Evolutionary conservation across 2,888 invertebrate species (phyloP), one percentile per base, ranked within the genome.

Genomic region (Cryptus viduatorius): DNA sequence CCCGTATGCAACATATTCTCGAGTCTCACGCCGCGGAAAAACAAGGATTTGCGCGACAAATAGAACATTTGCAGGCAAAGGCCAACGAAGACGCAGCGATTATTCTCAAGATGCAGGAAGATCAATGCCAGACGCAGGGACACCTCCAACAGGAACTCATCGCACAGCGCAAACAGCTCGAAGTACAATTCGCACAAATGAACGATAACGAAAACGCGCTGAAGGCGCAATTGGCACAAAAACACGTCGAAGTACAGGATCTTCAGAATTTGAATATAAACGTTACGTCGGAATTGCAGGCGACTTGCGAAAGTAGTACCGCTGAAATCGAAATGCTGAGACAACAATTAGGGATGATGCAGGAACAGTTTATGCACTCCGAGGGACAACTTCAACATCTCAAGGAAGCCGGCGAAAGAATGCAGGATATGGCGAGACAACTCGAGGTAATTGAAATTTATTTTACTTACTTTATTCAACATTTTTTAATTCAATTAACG

Each of bases 101-200:
- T 69, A 92, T 94, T 75, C 94, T 94, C 78, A 94, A 94, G 87
- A 90, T 95, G 89, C 93, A 94, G 83, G 95, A 95, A 76, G 95
- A 96, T 87, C 94, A 95, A 83, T 93, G 94, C 4, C 94, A 94
- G 77, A 92, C 92, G 2, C 93, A 94, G 46, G 92, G 92, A 0
- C 94, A 93, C 7, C 79, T 94, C 85, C 94, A 94, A 78, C 93
- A 94, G 72, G 95, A 96, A 86, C 93, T 95, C 68, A 95, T 96
- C 83, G 94, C 95, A 4, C 96, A 96, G 88, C 94, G 95, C 19
- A 95, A 96, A 79, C 96, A 96, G 89, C 93, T 96, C 93, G 96
- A 96, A 88, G 94, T 96, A 90, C 95, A 96, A 88, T 95, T 96
- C 77, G 95, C 95, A 84, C 95, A 95, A 89, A 94, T 95, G 88